phyloP scores from a whole-genome alignment of 1,140 invertebrate species.

The Gryllus bimaculatus region DNA sequence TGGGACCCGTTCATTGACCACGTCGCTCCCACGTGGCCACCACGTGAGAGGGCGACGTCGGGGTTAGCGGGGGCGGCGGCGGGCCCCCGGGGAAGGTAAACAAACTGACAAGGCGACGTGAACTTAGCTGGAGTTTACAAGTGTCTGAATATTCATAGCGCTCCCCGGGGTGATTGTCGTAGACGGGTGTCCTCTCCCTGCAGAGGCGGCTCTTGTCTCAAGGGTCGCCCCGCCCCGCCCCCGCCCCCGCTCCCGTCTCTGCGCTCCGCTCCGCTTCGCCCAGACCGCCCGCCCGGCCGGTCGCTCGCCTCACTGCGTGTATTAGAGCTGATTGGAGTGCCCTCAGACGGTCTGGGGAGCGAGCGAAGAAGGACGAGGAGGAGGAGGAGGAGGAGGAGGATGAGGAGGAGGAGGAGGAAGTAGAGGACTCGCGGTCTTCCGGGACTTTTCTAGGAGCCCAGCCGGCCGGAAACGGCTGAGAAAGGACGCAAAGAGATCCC shows the following conservation, averaged over 20 bases:
- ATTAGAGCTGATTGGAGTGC: not conserved
- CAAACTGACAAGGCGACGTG: not conserved
- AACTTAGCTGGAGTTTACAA: conserved; percentile 2
- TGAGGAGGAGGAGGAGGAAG: too few relatives aligned
- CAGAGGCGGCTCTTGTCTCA: not conserved
- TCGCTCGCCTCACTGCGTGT: not conserved
- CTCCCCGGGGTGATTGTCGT: not conserved
- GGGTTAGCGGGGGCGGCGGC: not conserved
- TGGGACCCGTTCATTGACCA: not conserved
- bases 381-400: too few relatives aligned
- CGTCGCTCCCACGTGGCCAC: not conserved
- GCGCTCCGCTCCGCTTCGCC: not conserved
- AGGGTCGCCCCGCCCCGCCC: not conserved
- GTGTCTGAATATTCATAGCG: conserved; percentile 1
- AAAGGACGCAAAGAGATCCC: too few relatives aligned
- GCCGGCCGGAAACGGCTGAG: too few relatives aligned
- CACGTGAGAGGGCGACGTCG: not conserved
- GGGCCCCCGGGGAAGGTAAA: not conserved
- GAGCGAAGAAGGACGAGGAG: too few relatives aligned
- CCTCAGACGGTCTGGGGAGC: not conserved
- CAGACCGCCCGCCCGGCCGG: too few relatives aligned
- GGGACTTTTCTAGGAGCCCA: too few relatives aligned
- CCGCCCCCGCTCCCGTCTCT: not conserved
- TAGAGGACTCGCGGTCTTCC: too few relatives aligned
- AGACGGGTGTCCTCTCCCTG: not conserved